Base-by-base conservation (phyloP, 1,140 invertebrate species). In the Saxidomus purpurata region DNA sequence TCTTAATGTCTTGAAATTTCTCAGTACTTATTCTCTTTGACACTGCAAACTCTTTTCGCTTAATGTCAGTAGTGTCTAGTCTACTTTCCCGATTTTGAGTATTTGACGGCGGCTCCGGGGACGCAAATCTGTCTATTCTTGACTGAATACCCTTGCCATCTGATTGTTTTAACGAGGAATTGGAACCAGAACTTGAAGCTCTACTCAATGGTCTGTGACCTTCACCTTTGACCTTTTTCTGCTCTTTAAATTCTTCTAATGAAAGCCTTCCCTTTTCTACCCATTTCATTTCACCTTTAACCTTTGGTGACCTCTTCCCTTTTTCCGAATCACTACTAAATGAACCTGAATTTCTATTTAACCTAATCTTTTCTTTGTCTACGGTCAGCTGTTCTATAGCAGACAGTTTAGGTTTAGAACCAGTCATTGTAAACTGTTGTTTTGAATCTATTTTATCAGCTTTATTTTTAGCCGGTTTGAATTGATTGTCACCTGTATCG, bases 1-100 rank as follows among this genome's bases (percentile, higher is more conserved):
- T 84, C 59, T 89, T 89, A n/a, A 89, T 61, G 31, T 89, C 81
- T 31, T 25, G 38, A 61, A 89, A 89, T 25, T 89, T 89, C 2
- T 77, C 69, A 43, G 67, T 59, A 77, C 80, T 63, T 3, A 89
- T 83, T 84, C 59, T 74, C 59, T n/a, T 81, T 22, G 87, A 89
- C n/a, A 77, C 63, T 59, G 77, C 69, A 84, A 71, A 83, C 0
- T 84, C 52, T 15, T 43, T 59, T 47, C 59, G 1, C 49, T 49
- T 89, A 17, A 61, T 9, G 19, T 77, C 49, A 71, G 15, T 3
- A 28, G 34, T 34, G 22, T 36, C 49, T 22, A 67, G n/a, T 9
- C n/a, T 28, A 55, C 31, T 34, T n/a, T 82, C 28, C 13, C 22
- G 19, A 25, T 2, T 79, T n/a, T 49, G 36, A n/a, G 59, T 38